Conservation (phyloP, 2,113 vertebrate genomes). For the Porphyrio hochstetteri region DNA sequence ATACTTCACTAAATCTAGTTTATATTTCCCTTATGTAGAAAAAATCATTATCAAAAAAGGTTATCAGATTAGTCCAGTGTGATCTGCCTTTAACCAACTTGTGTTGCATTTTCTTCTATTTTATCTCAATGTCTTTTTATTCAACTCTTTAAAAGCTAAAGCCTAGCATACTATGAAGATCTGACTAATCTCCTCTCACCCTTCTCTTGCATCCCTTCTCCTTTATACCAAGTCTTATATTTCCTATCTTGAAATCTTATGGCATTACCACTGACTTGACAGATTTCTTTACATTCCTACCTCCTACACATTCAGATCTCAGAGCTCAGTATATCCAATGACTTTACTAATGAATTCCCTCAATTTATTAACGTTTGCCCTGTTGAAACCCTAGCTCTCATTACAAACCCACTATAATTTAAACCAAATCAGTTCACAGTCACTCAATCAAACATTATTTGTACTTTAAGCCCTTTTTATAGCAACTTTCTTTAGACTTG, state of each 20-base stretch:
- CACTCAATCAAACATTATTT: not conserved
- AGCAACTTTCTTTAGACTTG: not conserved
- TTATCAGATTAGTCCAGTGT: not conserved
- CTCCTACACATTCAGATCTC: not conserved
- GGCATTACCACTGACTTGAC: not conserved
- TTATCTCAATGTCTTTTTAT: not conserved
- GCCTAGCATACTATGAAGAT: not conserved
- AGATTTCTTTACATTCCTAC: conserved; percentile 9
- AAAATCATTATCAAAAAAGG: not conserved
- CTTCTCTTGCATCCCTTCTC: not conserved
- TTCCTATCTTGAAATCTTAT: not conserved
- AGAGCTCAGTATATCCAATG: not conserved
- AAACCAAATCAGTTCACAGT: not conserved
- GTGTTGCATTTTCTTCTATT: not conserved
- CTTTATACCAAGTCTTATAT: not conserved
- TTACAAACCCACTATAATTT: not conserved
- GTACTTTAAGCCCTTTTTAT: not conserved
- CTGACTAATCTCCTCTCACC: not conserved
- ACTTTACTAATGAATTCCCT: conserved; percentile 12
- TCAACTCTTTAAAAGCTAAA: not conserved
- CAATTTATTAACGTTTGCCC: not conserved
- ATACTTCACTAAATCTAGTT: not conserved
- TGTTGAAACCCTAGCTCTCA: not conserved
- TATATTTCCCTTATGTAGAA: not conserved
- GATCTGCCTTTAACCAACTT: not conserved